Evolutionary conservation across 2,113 vertebrate genomes (phyloP).

Genomic region (Cisticola juncidis): DNA sequence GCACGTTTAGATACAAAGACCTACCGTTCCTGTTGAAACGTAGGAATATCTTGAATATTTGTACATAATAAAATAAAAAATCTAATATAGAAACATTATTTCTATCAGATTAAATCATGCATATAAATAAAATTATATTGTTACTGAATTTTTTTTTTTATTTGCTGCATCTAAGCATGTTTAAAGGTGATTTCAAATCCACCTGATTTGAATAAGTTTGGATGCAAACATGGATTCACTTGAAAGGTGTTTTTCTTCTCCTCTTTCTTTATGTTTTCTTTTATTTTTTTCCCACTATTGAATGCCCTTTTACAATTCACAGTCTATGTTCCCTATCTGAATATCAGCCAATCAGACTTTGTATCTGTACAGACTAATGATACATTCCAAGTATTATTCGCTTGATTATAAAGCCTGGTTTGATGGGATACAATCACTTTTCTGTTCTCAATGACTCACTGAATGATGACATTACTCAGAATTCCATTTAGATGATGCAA

Average conservation of each 20-base stretch:
- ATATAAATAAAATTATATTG: background rate
- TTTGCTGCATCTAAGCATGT: background rate
- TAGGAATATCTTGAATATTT: background rate
- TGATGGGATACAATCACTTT: slow-evolving; percentile 59
- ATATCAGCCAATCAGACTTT: slow-evolving; percentile 10
- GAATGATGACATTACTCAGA: slow-evolving; percentile 48
- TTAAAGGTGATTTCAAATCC: background rate
- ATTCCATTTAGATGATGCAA: slow-evolving; percentile 57
- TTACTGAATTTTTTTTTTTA: background rate
- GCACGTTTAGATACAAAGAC: background rate
- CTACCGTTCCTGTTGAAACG: background rate
- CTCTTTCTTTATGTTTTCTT: background rate
- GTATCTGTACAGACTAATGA: background rate
- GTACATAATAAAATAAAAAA: background rate
- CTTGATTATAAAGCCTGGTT: slow-evolving; percentile 64
- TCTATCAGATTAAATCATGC: background rate
- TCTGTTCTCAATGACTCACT: slow-evolving; percentile 42
- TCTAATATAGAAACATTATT: background rate
- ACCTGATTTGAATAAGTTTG: background rate
- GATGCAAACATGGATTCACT: background rate
- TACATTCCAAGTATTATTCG: slow-evolving; percentile 50
- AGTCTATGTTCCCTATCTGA: background rate
- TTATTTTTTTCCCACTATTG: background rate
- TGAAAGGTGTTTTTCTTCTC: background rate
- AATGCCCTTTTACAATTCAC: background rate